phyloP scores from a whole-genome alignment of 2,797 vertebrate species.

The Gila robusta region DNA sequence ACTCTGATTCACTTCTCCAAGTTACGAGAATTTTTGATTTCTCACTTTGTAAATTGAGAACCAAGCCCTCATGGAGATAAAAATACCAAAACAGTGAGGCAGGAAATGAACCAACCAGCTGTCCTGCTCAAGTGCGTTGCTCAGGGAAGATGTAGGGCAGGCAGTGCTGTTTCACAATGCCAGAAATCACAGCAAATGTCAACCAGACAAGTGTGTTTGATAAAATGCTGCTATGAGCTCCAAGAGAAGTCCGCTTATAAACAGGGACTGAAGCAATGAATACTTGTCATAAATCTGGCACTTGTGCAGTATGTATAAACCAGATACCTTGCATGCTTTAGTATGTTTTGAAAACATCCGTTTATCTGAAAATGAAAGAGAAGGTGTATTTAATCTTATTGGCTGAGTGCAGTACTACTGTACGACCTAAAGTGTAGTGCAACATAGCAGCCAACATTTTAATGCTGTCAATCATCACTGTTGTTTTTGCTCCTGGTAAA shows the following conservation, averaged over 20 bases:
- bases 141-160: not conserved
- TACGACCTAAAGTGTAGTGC: not conserved
- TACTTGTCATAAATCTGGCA: constrained; percentile 62
- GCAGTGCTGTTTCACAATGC: constrained; percentile 56
- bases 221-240: constrained; percentile 69
- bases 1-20: constrained; percentile 24
- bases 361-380: constrained; percentile 19
- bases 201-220: constrained; percentile 70
- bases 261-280: constrained; percentile 58
- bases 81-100: constrained; percentile 36
- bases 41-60: constrained; percentile 14
- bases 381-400: not conserved
- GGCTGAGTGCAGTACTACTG: not conserved
- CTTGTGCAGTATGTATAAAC: constrained; percentile 1
- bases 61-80: constrained; percentile 10
- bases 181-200: constrained; percentile 65
- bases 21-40: not conserved
- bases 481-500: constrained; percentile 34
- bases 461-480: constrained; percentile 50
- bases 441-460: constrained; percentile 50
- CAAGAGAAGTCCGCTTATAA: constrained; percentile 71
- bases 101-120: constrained; percentile 43
- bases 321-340: constrained; percentile 28
- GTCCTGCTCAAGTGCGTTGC: not conserved
- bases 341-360: constrained; percentile 10